Conservation (phyloP, 2,113 vertebrate species). For the Tor tambroides region DNA sequence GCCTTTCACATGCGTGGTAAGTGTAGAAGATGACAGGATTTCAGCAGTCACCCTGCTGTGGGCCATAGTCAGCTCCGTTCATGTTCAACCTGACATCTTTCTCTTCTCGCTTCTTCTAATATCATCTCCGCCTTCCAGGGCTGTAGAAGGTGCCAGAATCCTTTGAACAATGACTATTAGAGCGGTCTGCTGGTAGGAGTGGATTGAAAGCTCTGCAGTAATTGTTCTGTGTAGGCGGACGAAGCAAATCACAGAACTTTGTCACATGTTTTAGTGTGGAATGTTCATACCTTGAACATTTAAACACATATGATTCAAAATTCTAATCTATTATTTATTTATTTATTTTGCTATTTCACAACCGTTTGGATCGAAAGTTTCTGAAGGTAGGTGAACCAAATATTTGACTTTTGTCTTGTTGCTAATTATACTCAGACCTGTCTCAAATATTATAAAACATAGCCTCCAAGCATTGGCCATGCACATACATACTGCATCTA, state of each 20-base stretch:
- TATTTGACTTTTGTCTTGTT: not conserved
- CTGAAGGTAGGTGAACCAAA: constrained; percentile 81
- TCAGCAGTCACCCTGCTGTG: not conserved
- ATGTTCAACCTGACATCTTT: not conserved
- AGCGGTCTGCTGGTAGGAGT: constrained; percentile 27
- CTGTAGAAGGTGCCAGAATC: constrained; percentile 16
- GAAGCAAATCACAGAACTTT: constrained; percentile 17
- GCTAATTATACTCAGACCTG: constrained; percentile 33
- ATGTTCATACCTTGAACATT: constrained; percentile 18
- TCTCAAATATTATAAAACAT: constrained; percentile 2
- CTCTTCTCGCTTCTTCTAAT: not conserved
- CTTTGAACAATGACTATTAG: constrained; percentile 35
- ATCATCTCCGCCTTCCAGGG: not conserved
- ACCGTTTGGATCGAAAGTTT: constrained; percentile 72
- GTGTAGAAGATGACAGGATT: not conserved
- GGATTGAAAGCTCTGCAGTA: constrained; percentile 18
- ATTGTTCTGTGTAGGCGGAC: constrained; percentile 44
- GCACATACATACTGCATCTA: not conserved
- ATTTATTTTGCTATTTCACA: constrained; percentile 28
- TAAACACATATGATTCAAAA: constrained; percentile 1
- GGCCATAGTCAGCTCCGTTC: not conserved
- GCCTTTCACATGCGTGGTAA: not conserved
- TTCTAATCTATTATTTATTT: constrained; percentile 12
- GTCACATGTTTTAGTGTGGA: not conserved
- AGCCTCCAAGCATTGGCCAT: not conserved